These are phyloP conservation scores for Hoplodrina ambigua DNA, from an alignment of 2,888 invertebrate species.

Conservation along the genomic window DNA sequence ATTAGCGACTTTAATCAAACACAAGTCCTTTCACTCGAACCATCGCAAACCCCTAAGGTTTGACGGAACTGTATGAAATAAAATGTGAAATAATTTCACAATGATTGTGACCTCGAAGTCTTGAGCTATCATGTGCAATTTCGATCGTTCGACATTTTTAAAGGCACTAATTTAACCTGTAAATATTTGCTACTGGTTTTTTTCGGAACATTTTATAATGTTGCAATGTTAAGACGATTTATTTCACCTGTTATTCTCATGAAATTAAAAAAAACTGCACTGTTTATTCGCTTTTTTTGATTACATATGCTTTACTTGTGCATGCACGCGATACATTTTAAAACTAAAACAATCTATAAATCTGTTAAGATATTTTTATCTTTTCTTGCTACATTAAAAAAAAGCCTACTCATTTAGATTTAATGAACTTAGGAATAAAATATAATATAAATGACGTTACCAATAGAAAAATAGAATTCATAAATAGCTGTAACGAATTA, in stretches of 20 bases:
- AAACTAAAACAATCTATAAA: conserved; percentile 18
- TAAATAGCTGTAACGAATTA: conserved; percentile 34
- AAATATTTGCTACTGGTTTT: conserved; percentile 38
- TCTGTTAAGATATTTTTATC: not conserved
- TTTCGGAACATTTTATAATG: conserved; percentile 23
- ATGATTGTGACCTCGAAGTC: conserved; percentile 51
- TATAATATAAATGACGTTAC: conserved; percentile 8
- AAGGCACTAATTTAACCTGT: conserved; percentile 50
- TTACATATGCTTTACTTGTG: conserved; percentile 30
- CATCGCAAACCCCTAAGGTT: conserved; percentile 41
- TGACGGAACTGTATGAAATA: conserved; percentile 44
- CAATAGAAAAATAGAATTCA: conserved; percentile 16
- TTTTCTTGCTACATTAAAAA: not conserved
- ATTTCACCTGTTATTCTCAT: conserved; percentile 40
- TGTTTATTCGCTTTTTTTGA: conserved; percentile 44
- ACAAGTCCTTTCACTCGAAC: conserved; percentile 52
- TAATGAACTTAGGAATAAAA: conserved; percentile 2
- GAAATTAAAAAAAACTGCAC: conserved; percentile 44
- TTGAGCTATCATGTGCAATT: conserved; percentile 52
- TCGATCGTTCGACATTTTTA: conserved; percentile 44
- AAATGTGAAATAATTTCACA: conserved; percentile 54
- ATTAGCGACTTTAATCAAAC: conserved; percentile 37
- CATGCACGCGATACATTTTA: conserved; percentile 43
- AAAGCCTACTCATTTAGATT: not conserved
- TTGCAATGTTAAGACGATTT: conserved; percentile 42